Conservation (phyloP, 2,888 invertebrate species). For the Dione vanillae region DNA sequence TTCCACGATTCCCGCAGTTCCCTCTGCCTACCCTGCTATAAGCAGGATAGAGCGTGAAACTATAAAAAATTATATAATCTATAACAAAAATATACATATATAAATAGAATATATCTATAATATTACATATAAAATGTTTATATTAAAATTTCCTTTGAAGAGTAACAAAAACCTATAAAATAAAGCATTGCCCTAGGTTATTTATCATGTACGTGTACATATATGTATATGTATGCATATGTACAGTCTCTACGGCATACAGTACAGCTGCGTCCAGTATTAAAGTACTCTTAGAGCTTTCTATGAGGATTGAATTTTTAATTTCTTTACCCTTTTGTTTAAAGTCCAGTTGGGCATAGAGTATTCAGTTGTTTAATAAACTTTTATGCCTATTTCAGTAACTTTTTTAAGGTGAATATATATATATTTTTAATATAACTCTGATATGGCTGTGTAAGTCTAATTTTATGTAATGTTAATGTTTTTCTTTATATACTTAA, state of each 20-base stretch:
- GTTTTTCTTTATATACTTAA: too few species aligned
- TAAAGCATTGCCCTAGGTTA: constrained; percentile 48
- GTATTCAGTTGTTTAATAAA: constrained; percentile 38
- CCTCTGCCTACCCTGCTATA: too few species aligned
- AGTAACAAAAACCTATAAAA: constrained; percentile 28
- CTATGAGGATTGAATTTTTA: constrained; percentile 65
- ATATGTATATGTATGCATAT: constrained; percentile 33
- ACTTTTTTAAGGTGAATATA: background rate
- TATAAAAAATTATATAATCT: too few species aligned
- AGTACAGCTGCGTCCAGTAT: constrained; percentile 56
- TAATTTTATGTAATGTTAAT: too few species aligned
- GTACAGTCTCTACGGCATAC: background rate
- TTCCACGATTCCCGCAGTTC: too few species aligned
- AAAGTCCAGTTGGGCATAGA: constrained; percentile 64
- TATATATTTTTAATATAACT: too few species aligned
- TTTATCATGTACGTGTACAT: constrained; percentile 44
- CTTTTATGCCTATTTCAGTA: constrained; percentile 32
- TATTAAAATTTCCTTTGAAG: background rate
- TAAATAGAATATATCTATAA: too few species aligned
- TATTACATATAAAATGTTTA: too few species aligned
- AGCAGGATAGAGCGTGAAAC: too few species aligned
- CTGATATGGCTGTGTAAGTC: too few species aligned
- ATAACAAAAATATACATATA: too few species aligned
- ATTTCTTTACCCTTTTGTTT: constrained; percentile 67
- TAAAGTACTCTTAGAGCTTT: constrained; percentile 49